Evolutionary conservation across 2,113 vertebrate genomes (phyloP).

Genomic region (Sturnus vulgaris): DNA sequence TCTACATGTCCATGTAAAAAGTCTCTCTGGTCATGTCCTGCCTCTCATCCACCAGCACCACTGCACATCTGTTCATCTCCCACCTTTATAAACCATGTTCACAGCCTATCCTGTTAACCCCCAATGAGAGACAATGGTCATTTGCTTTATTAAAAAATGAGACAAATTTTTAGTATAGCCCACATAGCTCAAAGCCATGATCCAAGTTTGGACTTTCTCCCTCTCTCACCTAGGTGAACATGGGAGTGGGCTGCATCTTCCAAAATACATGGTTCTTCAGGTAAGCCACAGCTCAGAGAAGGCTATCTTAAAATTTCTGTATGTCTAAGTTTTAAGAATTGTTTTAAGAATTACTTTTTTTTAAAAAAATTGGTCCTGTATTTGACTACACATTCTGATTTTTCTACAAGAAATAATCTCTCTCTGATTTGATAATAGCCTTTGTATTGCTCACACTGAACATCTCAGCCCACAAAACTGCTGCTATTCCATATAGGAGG

Average conservation of each 20-base stretch:
- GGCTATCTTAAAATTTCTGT: neutral
- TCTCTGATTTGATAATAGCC: neutral
- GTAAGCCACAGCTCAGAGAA: neutral
- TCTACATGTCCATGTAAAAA: too few relatives aligned
- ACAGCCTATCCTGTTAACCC: neutral
- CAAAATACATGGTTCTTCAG: neutral
- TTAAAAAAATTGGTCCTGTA: rapidly evolving
- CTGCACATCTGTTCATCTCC: neutral
- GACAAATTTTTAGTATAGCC: neutral
- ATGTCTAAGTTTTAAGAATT: neutral
- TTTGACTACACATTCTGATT: neutral
- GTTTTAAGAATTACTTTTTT: neutral
- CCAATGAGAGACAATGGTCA: neutral
- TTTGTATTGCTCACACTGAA: neutral
- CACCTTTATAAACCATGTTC: neutral
- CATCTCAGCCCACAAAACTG: neutral
- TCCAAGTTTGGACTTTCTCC: neutral
- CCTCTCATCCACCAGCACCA: neutral
- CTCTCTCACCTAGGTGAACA: neutral
- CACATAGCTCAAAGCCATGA: neutral
- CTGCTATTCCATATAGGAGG: neutral
- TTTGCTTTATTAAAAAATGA: neutral
- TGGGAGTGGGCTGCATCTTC: neutral
- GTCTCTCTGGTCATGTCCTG: too few relatives aligned
- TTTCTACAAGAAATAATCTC: neutral